These are phyloP conservation scores for Torymus auratus DNA, from an alignment of 2,888 invertebrate species.

Conservation along the genomic window DNA sequence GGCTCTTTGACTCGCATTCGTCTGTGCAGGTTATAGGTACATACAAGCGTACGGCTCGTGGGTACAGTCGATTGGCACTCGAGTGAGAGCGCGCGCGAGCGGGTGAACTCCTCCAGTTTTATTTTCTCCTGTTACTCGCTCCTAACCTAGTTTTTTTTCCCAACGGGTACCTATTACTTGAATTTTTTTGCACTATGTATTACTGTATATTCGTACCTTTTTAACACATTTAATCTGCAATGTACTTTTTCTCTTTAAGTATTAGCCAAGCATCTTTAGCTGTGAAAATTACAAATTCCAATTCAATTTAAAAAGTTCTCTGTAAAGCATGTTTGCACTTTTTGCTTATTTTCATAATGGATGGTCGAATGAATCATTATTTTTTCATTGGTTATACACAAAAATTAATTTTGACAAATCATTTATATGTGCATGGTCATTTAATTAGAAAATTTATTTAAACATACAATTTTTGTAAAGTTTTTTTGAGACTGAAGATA, in stretches of 20 bases:
- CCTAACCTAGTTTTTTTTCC: slow-evolving; percentile 48
- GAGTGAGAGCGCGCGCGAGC: neutral
- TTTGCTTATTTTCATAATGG: slow-evolving; percentile 2
- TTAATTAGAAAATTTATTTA: neutral
- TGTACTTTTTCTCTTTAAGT: neutral
- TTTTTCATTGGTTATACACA: neutral
- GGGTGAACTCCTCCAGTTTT: slow-evolving; percentile 16
- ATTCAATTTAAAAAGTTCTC: neutral
- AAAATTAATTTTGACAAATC: slow-evolving; percentile 27
- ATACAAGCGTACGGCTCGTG: neutral
- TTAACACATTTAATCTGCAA: neutral
- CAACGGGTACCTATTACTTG: slow-evolving; percentile 38
- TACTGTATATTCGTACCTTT: slow-evolving; percentile 4
- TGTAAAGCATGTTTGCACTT: slow-evolving; percentile 24
- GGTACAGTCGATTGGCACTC: neutral
- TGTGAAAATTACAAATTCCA: neutral
- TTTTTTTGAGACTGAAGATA: neutral
- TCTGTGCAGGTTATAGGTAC: too few species aligned
- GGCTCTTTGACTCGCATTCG: too few species aligned
- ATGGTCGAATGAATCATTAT: slow-evolving; percentile 19
- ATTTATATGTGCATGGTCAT: slow-evolving; percentile 1
- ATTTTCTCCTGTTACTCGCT: slow-evolving; percentile 39
- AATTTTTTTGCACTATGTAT: neutral
- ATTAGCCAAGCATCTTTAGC: neutral
- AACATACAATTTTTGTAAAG: neutral